Percentiles rank a stretch among this genome's conserved stretches.
Conservation (phyloP, 1,140 invertebrate species). For the Triops longicaudatus region DNA sequence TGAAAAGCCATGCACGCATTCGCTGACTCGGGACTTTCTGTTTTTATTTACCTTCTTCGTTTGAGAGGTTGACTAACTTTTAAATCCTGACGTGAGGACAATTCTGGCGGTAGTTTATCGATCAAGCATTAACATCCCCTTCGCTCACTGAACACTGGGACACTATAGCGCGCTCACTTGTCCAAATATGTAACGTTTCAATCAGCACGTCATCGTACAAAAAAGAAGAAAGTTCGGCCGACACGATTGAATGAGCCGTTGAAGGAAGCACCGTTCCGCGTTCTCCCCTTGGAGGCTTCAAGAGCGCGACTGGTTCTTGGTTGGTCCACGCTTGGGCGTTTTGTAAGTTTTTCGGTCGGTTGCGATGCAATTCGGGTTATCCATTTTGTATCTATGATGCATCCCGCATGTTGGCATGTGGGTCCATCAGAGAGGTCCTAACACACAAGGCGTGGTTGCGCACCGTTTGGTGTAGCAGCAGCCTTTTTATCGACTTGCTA, state of each 20-base stretch:
- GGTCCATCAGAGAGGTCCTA: background rate
- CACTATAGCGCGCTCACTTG: background rate
- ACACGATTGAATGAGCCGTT: background rate
- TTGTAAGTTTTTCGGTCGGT: background rate
- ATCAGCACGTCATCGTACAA: background rate
- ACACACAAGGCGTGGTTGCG: slow-evolving; percentile 10
- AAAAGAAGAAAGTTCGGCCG: background rate
- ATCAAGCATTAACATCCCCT: background rate
- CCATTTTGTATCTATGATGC: slow-evolving; percentile 15
- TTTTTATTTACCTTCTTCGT: background rate
- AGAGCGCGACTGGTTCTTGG: background rate
- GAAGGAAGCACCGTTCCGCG: background rate
- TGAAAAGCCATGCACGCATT: background rate
- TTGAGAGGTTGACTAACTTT: background rate
- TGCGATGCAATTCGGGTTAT: background rate
- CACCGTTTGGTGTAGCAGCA: background rate
- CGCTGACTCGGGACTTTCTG: background rate
- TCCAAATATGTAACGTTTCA: background rate
- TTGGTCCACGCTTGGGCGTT: background rate
- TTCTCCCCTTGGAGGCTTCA: background rate
- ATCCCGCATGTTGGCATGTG: slow-evolving; percentile 10
- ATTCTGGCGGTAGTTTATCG: background rate
- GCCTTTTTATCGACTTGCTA: background rate
- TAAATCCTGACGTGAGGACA: background rate
- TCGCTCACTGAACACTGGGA: background rate